Percentiles rank a stretch among this genome's conserved stretches.
phyloP scores from a whole-genome alignment of 2,797 vertebrate genomes.

The Crax fasciolata region DNA sequence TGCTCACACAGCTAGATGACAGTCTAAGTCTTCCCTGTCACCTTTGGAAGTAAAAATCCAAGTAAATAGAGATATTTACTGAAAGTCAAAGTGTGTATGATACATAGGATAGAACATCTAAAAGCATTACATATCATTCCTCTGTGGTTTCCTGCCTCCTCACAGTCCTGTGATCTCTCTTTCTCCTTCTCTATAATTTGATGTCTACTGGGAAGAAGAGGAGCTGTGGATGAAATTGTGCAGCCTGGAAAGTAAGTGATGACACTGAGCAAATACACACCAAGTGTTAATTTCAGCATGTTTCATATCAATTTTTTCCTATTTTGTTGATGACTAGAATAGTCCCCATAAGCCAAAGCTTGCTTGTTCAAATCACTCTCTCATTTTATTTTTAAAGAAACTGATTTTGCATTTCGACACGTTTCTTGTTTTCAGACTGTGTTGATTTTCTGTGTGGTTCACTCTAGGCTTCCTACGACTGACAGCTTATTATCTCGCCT shows the following conservation, averaged over 20 bases:
- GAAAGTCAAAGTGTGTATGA: neutral
- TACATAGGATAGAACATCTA: neutral
- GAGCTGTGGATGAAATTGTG: neutral
- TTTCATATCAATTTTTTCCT: neutral
- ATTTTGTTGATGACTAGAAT: neutral
- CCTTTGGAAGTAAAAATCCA: neutral
- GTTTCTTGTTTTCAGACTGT: slow-evolving; percentile 21
- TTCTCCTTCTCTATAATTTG: neutral
- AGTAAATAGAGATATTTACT: neutral
- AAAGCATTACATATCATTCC: neutral
- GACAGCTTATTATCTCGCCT: slow-evolving; percentile 24
- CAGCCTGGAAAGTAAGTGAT: neutral
- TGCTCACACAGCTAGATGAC: neutral
- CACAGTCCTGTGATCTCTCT: neutral
- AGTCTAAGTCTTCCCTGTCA: neutral
- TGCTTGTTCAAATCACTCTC: neutral
- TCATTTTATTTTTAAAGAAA: slow-evolving; percentile 12
- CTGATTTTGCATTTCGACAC: neutral
- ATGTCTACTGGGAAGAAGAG: neutral
- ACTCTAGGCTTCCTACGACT: neutral
- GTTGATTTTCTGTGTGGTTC: slow-evolving; percentile 42
- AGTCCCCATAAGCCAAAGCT: slow-evolving; percentile 11
- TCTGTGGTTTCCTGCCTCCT: neutral
- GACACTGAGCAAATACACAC: neutral
- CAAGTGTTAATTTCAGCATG: neutral